Conservation (phyloP, 2,797 vertebrate genomes). For the Sebastes variabilis region DNA sequence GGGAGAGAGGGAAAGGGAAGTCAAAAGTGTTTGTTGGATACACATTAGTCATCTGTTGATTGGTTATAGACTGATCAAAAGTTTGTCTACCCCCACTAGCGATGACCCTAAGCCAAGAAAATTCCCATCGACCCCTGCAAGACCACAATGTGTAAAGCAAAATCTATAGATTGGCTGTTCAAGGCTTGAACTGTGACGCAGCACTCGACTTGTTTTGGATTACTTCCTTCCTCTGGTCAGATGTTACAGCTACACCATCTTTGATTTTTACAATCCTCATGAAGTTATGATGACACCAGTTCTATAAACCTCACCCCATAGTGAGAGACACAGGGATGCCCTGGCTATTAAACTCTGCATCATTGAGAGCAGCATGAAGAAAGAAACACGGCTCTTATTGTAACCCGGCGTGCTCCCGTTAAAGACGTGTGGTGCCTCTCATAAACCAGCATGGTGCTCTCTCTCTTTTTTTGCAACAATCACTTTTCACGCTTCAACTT, state of each 20-base stretch:
- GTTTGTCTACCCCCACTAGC: not conserved
- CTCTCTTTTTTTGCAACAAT: conserved; percentile 29
- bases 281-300: conserved; percentile 38
- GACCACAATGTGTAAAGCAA: conserved; percentile 37
- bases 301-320: conserved; percentile 33
- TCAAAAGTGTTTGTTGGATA: no score
- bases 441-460: conserved; percentile 58
- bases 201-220: conserved; percentile 43
- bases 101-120: conserved; percentile 4
- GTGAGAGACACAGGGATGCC: conserved; percentile 40
- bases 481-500: conserved; percentile 52
- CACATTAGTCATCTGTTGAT: conserved; percentile 6
- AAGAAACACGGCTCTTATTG: conserved; percentile 50
- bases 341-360: conserved; percentile 28
- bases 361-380: conserved; percentile 43
- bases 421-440: conserved; percentile 29
- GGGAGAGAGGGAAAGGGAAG: no score
- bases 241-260: conserved; percentile 17
- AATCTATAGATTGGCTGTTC: conserved; percentile 24
- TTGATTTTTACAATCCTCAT: conserved; percentile 30
- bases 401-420: conserved; percentile 35
- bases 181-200: conserved; percentile 6
- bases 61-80: not conserved
- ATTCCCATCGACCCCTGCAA: conserved; percentile 17
- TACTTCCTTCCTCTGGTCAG: conserved; percentile 27